Evolutionary conservation across 2,888 invertebrate species (phyloP).

Genomic region (Campaea margaritaria): DNA sequence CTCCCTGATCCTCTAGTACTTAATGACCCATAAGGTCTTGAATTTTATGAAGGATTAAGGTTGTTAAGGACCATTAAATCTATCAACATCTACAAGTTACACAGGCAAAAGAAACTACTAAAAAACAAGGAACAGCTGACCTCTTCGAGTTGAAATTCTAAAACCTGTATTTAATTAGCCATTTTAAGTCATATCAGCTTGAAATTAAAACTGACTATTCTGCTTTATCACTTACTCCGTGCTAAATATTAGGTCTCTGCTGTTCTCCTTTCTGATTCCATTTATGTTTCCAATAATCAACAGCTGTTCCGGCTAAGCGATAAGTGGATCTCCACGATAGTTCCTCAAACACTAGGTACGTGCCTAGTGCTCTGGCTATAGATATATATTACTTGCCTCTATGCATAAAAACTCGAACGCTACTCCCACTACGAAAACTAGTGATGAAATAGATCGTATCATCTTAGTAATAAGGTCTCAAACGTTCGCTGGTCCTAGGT

Average conservation of each 20-base stretch:
- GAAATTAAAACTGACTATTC: too few relatives aligned
- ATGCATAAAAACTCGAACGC: slow-evolving; percentile 49
- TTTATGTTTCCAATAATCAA: not conserved
- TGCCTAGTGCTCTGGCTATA: slow-evolving; percentile 33
- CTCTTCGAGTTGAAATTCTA: too few relatives aligned
- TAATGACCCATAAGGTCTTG: too few relatives aligned
- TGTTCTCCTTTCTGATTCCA: not conserved
- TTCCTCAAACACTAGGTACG: slow-evolving; percentile 32
- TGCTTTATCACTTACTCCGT: too few relatives aligned
- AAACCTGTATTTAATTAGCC: too few relatives aligned
- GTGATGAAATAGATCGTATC: slow-evolving; percentile 22
- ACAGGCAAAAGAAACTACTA: too few relatives aligned
- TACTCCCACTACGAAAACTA: slow-evolving; percentile 21
- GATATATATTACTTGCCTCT: slow-evolving; percentile 47
- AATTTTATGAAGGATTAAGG: too few relatives aligned
- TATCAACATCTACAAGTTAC: too few relatives aligned
- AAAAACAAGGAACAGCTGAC: too few relatives aligned
- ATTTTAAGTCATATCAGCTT: too few relatives aligned
- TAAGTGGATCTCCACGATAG: slow-evolving; percentile 26
- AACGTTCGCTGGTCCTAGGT: slow-evolving; percentile 22
- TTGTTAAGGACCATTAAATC: too few relatives aligned
- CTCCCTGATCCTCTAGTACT: slow-evolving; percentile 17
- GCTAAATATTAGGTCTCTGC: too few relatives aligned
- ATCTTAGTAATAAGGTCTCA: slow-evolving; percentile 3
- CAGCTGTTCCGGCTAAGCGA: slow-evolving; percentile 4